A percentile compares a stretch with the other conserved stretches of the same genome.
Evolutionary conservation across 2,113 vertebrate species (phyloP).

Genomic region (Corydoras sp.): DNA sequence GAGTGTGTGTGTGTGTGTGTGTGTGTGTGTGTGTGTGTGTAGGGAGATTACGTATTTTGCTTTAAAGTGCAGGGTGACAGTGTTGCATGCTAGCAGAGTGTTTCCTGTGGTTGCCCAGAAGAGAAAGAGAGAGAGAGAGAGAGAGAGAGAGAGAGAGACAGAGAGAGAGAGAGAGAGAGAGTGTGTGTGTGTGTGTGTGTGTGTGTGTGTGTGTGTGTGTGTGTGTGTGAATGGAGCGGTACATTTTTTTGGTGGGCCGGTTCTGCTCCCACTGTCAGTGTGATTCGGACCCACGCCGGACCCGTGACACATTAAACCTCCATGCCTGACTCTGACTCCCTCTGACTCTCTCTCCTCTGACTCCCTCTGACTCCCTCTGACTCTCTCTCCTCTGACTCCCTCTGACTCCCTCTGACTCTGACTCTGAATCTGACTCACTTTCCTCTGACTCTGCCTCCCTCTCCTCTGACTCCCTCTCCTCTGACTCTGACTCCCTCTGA

Average conservation of each 20-base stretch:
- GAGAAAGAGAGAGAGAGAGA: not conserved
- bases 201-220: no score
- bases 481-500: no score
- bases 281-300: constrained; percentile 31
- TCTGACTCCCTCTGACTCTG: not conserved
- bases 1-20: not conserved
- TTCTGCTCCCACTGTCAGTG: constrained; percentile 26
- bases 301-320: constrained; percentile 36
- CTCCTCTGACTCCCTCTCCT: no score
- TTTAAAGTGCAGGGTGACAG: constrained; percentile 41
- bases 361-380: no score
- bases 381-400: no score
- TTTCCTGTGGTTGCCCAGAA: constrained; percentile 41
- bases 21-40: constrained; percentile 11
- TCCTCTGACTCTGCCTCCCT: no score
- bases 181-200: no score
- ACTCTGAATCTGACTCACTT: no score
- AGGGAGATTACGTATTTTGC: constrained; percentile 18
- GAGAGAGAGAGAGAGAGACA: not conserved
- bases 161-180: not conserved
- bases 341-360: no score
- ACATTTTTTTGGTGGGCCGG: no score
- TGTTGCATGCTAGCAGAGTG: constrained; percentile 35
- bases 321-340: not conserved
- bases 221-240: no score